Evolutionary conservation across 2,888 invertebrate genomes (phyloP), one percentile per base, ranked within the genome.

Genomic region (Hydraecia micacea): DNA sequence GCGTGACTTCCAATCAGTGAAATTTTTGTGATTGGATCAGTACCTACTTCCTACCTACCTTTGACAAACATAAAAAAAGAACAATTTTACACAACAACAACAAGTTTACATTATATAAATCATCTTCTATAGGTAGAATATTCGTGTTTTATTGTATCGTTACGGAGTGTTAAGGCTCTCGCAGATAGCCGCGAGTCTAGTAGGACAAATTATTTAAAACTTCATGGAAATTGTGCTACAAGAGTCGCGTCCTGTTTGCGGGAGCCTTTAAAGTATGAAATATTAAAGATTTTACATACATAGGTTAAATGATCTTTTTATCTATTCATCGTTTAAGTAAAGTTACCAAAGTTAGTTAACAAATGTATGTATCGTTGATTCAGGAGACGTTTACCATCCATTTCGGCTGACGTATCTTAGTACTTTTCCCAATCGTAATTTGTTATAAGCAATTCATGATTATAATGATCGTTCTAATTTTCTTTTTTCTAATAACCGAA

Each of bases 401-500:
- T 72, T 71, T 52, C 21, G 28, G 7, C n/a, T 11, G 6, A 55
- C 46, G 46, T 46, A 42, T 13, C 42, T 55, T n/a, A 21, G 4
- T 46, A 36, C 9, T 58, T n/a, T 66, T 58, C 4, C 46, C 0
- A 39, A 49, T 8, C 32, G 66, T 52, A 52, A 67, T 69, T 49
- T 65, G 3, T 49, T n/a, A n/a, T n/a, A n/a, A n/a, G n/a, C n/a
- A n/a, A n/a, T n/a, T n/a, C n/a, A n/a, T n/a, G n/a, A n/a, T 71
- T 25, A 21, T 55, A 49, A 63, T 75, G 8, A n/a, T 49, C 42
- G 7, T 46, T 28, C 4, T 28, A 62, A 67, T 80, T 71, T 62
- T 73, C 39, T 68, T 25, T 80, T 71, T 62, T 73, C 39, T 68
- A 18, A 25, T 39, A 32, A 58, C n/a, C 11, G 21, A 70, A 73